Percentiles rank a stretch among this genome's conserved stretches.
Conservation (phyloP, 2,797 vertebrate species). For the Micrastur ruficollis region DNA sequence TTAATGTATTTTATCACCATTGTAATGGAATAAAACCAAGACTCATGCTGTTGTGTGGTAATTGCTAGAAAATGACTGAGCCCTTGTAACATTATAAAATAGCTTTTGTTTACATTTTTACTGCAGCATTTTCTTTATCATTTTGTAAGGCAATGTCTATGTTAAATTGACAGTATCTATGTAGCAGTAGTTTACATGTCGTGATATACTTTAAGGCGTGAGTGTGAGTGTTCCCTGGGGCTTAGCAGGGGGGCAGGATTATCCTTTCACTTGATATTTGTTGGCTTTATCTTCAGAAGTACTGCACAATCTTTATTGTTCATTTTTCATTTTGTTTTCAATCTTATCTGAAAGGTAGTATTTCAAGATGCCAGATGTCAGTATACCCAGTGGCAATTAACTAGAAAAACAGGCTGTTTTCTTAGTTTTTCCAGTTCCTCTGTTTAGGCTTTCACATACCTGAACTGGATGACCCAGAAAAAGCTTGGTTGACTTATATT, state of each 20-base stretch:
- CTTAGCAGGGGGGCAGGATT: background rate
- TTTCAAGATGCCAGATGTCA: background rate
- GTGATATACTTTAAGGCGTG: background rate
- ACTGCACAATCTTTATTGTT: background rate
- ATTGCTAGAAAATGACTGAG: background rate
- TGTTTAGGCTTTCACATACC: background rate
- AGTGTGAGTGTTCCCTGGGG: background rate
- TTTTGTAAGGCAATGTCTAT: background rate
- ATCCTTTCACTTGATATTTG: background rate
- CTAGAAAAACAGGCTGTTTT: background rate
- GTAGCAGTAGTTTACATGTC: background rate
- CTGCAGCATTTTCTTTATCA: background rate
- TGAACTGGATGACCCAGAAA: background rate
- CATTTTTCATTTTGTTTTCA: constrained; percentile 6
- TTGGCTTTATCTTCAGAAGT: background rate
- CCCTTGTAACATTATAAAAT: background rate
- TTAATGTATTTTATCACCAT: background rate
- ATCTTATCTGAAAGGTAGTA: background rate
- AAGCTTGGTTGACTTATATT: background rate
- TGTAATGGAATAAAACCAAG: background rate
- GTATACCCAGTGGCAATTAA: background rate
- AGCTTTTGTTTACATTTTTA: background rate
- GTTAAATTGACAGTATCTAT: background rate
- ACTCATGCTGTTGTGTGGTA: background rate
- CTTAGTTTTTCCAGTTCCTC: background rate